phyloP scores from a whole-genome alignment of 2,797 vertebrate genomes.

The Tangara arthus region DNA sequence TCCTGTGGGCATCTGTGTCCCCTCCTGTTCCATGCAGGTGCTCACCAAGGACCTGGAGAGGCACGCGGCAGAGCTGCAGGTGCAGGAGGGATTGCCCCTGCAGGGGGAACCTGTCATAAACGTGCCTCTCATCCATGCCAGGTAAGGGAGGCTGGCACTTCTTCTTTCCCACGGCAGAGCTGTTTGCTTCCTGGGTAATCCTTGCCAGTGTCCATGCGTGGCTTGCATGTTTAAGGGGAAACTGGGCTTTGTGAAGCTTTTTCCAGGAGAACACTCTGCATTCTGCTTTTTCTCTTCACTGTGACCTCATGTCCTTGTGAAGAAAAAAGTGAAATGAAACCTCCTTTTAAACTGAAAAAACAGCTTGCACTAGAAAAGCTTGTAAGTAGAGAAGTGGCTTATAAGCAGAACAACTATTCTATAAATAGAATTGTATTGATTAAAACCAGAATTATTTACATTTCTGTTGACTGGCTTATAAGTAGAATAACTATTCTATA shows the following conservation, averaged over 20 bases:
- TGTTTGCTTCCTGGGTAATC: neutral
- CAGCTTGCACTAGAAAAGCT: neutral
- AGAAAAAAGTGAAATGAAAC: neutral
- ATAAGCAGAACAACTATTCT: neutral
- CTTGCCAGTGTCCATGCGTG: neutral
- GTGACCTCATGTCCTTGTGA: accelerated
- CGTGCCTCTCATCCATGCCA: constrained; percentile 89
- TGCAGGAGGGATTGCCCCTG: constrained; percentile 82
- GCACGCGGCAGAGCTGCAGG: constrained; percentile 87
- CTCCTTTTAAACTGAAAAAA: neutral
- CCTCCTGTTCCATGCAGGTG: constrained; percentile 75
- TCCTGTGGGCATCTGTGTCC: neutral
- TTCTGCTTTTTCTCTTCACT: neutral
- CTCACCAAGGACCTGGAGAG: constrained; percentile 91
- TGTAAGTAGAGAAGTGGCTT: neutral
- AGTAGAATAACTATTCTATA: neutral
- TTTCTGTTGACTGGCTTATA: neutral
- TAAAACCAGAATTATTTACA: neutral
- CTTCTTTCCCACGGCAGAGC: neutral
- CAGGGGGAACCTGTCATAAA: constrained; percentile 84
- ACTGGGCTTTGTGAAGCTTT: neutral
- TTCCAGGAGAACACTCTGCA: neutral
- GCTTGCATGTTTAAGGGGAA: neutral
- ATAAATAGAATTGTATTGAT: accelerated
- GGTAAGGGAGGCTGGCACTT: constrained; percentile 70